Conservation (phyloP, 1,140 invertebrate genomes). For the Agraylea sexmaculata region DNA sequence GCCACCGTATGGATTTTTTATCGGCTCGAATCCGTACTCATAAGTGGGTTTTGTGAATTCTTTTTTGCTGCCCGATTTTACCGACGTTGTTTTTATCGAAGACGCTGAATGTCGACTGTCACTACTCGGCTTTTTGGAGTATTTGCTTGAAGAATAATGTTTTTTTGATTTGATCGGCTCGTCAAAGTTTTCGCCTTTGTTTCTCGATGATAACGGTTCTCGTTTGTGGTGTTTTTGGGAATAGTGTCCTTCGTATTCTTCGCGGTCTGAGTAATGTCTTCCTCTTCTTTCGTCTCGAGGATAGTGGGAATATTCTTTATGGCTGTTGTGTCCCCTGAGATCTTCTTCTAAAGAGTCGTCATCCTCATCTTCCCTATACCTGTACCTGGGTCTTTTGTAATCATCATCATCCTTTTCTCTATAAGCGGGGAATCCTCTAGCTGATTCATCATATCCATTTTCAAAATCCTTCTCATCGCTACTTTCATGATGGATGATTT, state of each 20-base stretch:
- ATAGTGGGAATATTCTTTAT: conserved; percentile 7
- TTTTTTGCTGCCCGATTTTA: conserved; percentile 7
- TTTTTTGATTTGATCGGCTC: conserved; percentile 4
- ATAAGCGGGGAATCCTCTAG: conserved; percentile 32
- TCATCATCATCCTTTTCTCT: conserved; percentile 23
- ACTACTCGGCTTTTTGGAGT: conserved; percentile 8
- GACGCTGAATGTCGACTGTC: conserved; percentile 9
- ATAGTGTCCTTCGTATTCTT: conserved; percentile 8
- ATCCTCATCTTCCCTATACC: conserved; percentile 7
- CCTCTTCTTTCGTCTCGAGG: background rate
- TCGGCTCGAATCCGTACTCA: conserved; percentile 37
- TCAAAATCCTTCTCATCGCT: conserved; percentile 37
- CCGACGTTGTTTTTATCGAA: conserved; percentile 10
- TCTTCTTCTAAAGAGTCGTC: conserved; percentile 13
- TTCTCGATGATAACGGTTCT: conserved; percentile 3
- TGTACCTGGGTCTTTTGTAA: conserved; percentile 6
- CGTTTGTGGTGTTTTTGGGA: conserved; percentile 8
- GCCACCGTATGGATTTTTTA: conserved; percentile 23
- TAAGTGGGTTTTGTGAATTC: conserved; percentile 35
- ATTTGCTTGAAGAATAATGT: conserved; percentile 4
- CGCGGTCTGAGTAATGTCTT: background rate
- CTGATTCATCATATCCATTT: conserved; percentile 33
- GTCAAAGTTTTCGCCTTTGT: no score
- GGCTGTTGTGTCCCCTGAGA: conserved; percentile 7
- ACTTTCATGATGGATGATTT: conserved; percentile 27